A percentile compares a stretch with the other conserved stretches of the same genome.
phyloP scores from a whole-genome alignment of 2,797 vertebrate genomes.

The Sebastes kiyomatsui region DNA sequence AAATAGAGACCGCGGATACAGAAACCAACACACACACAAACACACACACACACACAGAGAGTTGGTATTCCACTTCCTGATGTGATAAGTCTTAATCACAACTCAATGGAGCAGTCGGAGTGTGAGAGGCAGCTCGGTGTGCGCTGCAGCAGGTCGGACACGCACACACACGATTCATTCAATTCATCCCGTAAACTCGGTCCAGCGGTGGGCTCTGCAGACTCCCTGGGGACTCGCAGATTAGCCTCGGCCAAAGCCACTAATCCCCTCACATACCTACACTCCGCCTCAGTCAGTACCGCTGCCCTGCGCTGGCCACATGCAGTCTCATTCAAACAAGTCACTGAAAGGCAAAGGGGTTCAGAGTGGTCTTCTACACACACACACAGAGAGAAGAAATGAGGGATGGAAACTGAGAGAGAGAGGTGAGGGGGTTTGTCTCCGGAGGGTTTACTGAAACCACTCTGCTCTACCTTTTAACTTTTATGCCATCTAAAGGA shows the following conservation, averaged over 20 bases:
- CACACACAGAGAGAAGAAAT: slow-evolving; percentile 10
- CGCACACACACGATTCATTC: slow-evolving; percentile 35
- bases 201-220: slow-evolving; percentile 58
- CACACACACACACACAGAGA: background rate
- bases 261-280: slow-evolving; percentile 66
- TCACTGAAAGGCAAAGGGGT: slow-evolving; percentile 42
- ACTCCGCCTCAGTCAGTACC: slow-evolving; percentile 10
- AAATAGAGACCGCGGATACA: background rate
- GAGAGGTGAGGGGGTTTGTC: slow-evolving; percentile 40
- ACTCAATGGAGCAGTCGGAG: slow-evolving; percentile 56
- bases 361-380: slow-evolving; percentile 4
- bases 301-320: slow-evolving; percentile 21
- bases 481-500: slow-evolving; percentile 33
- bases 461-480: slow-evolving; percentile 50
- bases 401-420: slow-evolving; percentile 29
- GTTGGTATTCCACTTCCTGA: slow-evolving; percentile 42
- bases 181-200: slow-evolving; percentile 60
- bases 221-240: slow-evolving; percentile 73
- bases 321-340: slow-evolving; percentile 42
- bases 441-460: slow-evolving; percentile 54
- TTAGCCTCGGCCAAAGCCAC: slow-evolving; percentile 68
- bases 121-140: slow-evolving; percentile 25
- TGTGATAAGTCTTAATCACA: slow-evolving; percentile 65
- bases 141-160: slow-evolving; percentile 36
- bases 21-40: background rate